Percentiles rank a stretch among this genome's conserved stretches.
phyloP scores from a whole-genome alignment of 2,113 vertebrate species.

The Psilopsiagon aurifrons region DNA sequence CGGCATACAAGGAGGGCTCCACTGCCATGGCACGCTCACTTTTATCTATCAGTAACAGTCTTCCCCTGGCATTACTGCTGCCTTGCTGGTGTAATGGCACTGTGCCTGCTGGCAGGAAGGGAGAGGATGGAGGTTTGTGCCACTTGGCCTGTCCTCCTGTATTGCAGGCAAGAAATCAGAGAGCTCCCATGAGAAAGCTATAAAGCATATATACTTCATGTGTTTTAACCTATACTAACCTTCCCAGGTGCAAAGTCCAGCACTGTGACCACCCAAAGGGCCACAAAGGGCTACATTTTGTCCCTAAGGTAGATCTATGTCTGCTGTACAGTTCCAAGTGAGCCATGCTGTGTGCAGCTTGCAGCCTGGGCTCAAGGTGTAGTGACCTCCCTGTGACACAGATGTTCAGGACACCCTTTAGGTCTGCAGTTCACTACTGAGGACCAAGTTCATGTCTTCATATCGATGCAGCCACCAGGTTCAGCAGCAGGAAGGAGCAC shows the following conservation, averaged over 20 bases:
- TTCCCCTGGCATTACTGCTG: not conserved
- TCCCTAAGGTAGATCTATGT: not conserved
- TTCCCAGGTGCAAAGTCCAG: not conserved
- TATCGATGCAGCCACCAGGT: accelerated
- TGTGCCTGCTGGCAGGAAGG: not conserved
- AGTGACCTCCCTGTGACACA: not conserved
- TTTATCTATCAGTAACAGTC: not conserved
- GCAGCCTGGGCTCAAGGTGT: accelerated
- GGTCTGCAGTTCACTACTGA: not conserved
- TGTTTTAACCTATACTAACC: not conserved
- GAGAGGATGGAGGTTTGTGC: accelerated
- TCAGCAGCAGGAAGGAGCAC: not conserved
- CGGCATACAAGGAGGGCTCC: accelerated
- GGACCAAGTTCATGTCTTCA: accelerated
- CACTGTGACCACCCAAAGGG: not conserved
- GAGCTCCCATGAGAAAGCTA: not conserved
- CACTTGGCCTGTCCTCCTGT: not conserved
- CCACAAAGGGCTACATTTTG: not conserved
- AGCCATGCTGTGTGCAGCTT: not conserved
- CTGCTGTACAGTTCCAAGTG: not conserved
- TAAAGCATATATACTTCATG: not conserved
- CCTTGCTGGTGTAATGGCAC: not conserved
- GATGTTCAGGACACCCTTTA: not conserved
- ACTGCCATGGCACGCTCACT: accelerated
- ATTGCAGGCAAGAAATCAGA: not conserved